Evolutionary conservation across 2,797 vertebrate species (phyloP).

Genomic region (Platyrinchus mystaceus): DNA sequence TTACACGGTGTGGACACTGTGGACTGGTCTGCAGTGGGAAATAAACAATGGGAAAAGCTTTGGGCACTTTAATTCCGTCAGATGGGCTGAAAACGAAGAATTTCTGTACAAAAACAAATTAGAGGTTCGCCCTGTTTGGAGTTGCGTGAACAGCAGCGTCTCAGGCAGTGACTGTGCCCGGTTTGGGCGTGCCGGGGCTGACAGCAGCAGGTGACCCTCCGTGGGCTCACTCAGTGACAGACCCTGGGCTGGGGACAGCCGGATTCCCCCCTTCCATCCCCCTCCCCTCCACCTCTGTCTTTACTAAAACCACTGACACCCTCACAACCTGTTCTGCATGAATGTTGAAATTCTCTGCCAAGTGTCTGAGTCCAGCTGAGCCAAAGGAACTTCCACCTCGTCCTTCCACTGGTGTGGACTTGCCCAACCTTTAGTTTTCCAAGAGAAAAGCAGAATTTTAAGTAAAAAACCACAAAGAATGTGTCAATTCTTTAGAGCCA

Average conservation of each 20-base stretch:
- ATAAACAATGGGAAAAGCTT: background rate
- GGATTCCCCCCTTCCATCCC: constrained; percentile 41
- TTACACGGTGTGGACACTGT: rapidly evolving
- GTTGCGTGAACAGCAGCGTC: rapidly evolving
- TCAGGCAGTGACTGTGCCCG: background rate
- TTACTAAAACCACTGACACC: background rate
- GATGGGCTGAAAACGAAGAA: background rate
- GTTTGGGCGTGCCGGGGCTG: background rate
- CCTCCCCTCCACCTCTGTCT: background rate
- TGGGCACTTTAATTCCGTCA: background rate
- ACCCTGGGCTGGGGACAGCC: constrained; percentile 38
- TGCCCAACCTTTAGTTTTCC: background rate
- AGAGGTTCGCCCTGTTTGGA: background rate
- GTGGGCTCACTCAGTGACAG: background rate
- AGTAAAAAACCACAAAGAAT: background rate
- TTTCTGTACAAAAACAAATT: rapidly evolving
- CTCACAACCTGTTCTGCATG: background rate
- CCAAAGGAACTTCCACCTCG: constrained; percentile 23
- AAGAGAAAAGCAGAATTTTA: background rate
- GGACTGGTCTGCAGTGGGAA: rapidly evolving
- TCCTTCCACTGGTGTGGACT: background rate
- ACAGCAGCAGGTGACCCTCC: background rate
- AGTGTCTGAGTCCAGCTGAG: constrained; percentile 20
- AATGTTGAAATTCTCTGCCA: constrained; percentile 37
- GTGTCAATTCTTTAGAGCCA: background rate